Base-by-base conservation (phyloP, 2,113 vertebrate species). In the Setophaga kirtlandii region DNA sequence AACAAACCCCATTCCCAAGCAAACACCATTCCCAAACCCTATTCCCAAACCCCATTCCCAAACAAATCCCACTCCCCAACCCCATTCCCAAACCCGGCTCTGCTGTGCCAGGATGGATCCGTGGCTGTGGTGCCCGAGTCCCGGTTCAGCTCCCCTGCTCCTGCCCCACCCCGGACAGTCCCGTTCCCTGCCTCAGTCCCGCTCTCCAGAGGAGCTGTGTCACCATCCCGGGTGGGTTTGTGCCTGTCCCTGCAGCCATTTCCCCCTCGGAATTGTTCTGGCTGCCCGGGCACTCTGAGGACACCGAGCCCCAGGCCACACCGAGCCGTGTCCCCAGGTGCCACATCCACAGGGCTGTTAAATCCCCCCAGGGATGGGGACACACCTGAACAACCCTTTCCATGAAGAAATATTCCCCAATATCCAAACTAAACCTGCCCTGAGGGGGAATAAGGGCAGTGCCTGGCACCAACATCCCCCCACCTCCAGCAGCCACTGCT, bases 101-200 rank as follows among this genome's bases (percentile, higher is more conserved):
- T 6, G 15, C 63, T n/a, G 24, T 1, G 0, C 11, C 0, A 14
- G 84, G 9, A 79, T 35, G 35, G 56, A 47, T 7, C 0, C 1
- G 4, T 7, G 46, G 3, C 31, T 28, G 19, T 1, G 2, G 15
- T 5, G 3, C 6, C 25, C 15, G 28, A 27, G 31, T 3, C 31
- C 27, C 15, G 4, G 15, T 1, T 41, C 37, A 14, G 70, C 10
- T 3, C 58, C 44, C 44, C 60, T 4, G 71, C 35, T 55, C 30
- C 74, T 4, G 10, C 5, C 68, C 49, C 53, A 6, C 8, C n/a
- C 58, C 2, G 2, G 28, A 19, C 41, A 30, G 3, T 33, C 27
- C 75, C 70, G 2, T 5, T 56, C 49, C 73, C 44, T 10, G 15
- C 49, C 27, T 6, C 21, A 0, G 7, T 28, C 27, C 56, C 31